These are phyloP conservation scores for Portevinia maculata DNA, from an alignment of 2,888 invertebrate genomes.

Conservation along the genomic window DNA sequence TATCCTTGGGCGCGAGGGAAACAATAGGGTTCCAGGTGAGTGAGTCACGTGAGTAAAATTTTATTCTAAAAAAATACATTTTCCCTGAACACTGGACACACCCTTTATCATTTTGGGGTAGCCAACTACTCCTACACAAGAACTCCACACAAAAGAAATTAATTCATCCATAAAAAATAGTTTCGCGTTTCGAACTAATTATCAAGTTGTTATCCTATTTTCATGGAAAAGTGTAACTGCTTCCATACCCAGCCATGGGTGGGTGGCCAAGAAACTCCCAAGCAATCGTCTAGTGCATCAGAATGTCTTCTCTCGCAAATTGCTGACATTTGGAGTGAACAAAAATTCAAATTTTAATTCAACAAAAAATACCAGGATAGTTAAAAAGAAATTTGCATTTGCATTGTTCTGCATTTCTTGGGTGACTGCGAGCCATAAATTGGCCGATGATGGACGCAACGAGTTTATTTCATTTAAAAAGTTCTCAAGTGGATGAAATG, in stretches of 20 bases:
- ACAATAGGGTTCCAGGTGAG: slow-evolving; percentile 61
- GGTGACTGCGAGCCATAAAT: slow-evolving; percentile 35
- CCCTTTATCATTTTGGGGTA: slow-evolving; percentile 38
- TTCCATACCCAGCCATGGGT: slow-evolving; percentile 10
- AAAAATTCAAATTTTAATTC: slow-evolving; percentile 8
- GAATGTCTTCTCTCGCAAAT: slow-evolving; percentile 33
- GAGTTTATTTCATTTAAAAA: slow-evolving; percentile 33
- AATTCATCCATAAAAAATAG: slow-evolving; percentile 29
- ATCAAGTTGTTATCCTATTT: slow-evolving; percentile 34
- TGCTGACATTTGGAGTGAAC: slow-evolving; percentile 34
- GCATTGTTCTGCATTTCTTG: slow-evolving; percentile 57
- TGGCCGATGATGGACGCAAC: slow-evolving; percentile 53
- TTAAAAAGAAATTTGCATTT: slow-evolving; percentile 60
- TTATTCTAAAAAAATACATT: slow-evolving; percentile 27
- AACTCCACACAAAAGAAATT: slow-evolving; percentile 2
- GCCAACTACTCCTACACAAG: slow-evolving; percentile 15
- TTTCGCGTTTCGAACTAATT: slow-evolving; percentile 46
- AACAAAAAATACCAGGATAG: slow-evolving; percentile 52
- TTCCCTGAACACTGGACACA: slow-evolving; percentile 50
- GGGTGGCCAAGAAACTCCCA: slow-evolving; percentile 34
- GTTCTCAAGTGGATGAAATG: slow-evolving; percentile 37
- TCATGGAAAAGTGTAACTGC: background rate
- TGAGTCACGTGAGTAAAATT: slow-evolving; percentile 73
- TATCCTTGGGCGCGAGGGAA: slow-evolving; percentile 25
- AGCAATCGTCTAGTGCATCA: slow-evolving; percentile 42